Base-by-base conservation (phyloP, 2,888 invertebrate genomes). In the Oxyteleia sp. region DNA sequence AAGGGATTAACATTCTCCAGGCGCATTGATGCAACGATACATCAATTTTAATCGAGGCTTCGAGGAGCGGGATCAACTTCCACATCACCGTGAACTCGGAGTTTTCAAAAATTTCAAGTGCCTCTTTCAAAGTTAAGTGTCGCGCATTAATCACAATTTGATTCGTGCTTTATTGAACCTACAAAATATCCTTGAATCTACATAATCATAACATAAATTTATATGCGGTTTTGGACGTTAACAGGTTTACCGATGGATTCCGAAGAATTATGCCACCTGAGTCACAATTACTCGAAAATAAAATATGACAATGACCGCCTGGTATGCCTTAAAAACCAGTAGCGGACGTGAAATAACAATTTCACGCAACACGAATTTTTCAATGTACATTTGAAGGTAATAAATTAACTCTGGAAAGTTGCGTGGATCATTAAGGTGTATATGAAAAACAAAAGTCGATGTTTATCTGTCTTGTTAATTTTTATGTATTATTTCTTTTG, bases 1-100 rank as follows among this genome's bases (percentile, higher is more conserved):
- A 64, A 76, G 59, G 72, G 76, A 82, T 82, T 76, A 82, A 76
- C 57, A 82, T 82, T 82, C 82, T 32, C 71, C 3, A 53, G 23
- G 61, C 71, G 76, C 68, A 61, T 61, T 68, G 69, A 76, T 82
- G 82, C 82, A 78, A 72, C 72, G 75, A 81, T 69, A 78, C 72
- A 72, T 82, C 63, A 72, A 78, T 82, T 78, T 72, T 47, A 59
- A 41, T 59, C 41, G 23, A 63, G 26, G 57, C 64, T 26, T 49
- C 49, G 16, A 10, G 20, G 38, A 43, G 18, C 18, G 23, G 64
- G 76, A 75, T 82, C 76, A 76, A 82, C 71, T 75, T 47, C 38
- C 45, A 57, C 43, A 38, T 68, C 61, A 29, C 15, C 66, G 51
- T 64, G 26, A 13, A 59, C 3, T 47, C 20, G n/a, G 23, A 59